phyloP scores from a whole-genome alignment of 2,888 invertebrate species.

The Eulithis prunata region DNA sequence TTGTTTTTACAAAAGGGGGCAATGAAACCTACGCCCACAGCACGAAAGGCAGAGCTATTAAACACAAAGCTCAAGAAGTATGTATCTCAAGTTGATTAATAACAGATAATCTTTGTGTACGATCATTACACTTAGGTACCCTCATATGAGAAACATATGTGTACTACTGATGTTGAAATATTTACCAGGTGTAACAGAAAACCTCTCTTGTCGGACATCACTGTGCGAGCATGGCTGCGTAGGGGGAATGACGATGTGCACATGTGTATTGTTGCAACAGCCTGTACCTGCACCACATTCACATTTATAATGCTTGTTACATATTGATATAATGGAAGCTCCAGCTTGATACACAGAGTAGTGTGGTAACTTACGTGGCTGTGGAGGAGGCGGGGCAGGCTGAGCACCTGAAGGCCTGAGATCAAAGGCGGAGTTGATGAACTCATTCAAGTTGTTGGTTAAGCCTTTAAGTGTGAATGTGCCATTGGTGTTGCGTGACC shows the following conservation, averaged over 20 bases:
- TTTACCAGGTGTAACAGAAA: constrained; percentile 64
- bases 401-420: constrained; percentile 52
- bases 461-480: constrained; percentile 77
- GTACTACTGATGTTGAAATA: not conserved
- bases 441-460: constrained; percentile 76
- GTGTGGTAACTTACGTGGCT: constrained; percentile 33
- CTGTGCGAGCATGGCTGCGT: constrained; percentile 32
- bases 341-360: not conserved
- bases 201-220: constrained; percentile 42
- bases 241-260: constrained; percentile 45
- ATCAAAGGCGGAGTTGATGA: constrained; percentile 75
- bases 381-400: constrained; percentile 42
- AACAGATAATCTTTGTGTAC: too few species aligned
- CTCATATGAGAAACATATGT: too few species aligned
- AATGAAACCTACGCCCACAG: too few species aligned
- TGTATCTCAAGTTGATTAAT: too few species aligned
- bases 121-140: too few species aligned
- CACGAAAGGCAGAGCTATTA: too few species aligned
- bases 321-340: not conserved
- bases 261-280: constrained; percentile 66
- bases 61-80: too few species aligned
- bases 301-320: not conserved
- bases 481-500: constrained; percentile 54
- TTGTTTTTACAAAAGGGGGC: too few species aligned
- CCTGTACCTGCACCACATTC: constrained; percentile 48